These are phyloP conservation scores for Athalia rosae DNA, from an alignment of 2,888 invertebrate genomes.

Conservation along the genomic window DNA sequence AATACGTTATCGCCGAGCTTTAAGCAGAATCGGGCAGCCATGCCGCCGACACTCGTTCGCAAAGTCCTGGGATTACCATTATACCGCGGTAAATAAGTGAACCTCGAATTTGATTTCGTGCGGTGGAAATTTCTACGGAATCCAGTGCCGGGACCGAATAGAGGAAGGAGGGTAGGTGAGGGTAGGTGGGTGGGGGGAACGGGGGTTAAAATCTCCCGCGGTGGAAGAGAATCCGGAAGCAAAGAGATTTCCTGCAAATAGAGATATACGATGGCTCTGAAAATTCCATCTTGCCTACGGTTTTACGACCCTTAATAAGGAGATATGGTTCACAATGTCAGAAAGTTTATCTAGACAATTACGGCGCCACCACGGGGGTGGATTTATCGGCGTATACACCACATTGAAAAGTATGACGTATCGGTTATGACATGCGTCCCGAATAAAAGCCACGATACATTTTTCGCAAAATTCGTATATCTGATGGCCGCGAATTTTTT, in stretches of 20 bases:
- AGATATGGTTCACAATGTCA: constrained; percentile 36
- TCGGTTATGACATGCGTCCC: too few relatives aligned
- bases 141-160: too few relatives aligned
- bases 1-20: too few relatives aligned
- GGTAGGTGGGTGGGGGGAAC: too few relatives aligned
- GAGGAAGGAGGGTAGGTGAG: not conserved
- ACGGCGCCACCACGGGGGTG: not conserved
- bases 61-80: too few relatives aligned
- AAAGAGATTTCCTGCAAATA: constrained; percentile 40
- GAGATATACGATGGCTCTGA: constrained; percentile 38
- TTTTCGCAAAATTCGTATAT: not conserved
- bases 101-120: not conserved
- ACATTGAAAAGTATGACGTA: constrained; percentile 13
- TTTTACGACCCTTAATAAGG: constrained; percentile 37
- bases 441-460: not conserved
- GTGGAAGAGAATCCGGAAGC: constrained; percentile 36
- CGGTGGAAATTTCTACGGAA: not conserved
- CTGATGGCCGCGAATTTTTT: not conserved
- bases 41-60: too few relatives aligned
- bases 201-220: not conserved
- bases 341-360: constrained; percentile 42
- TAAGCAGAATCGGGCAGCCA: too few relatives aligned
- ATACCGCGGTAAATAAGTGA: not conserved
- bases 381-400: constrained; percentile 16
- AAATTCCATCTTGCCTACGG: constrained; percentile 36